A percentile compares a stretch with the other conserved stretches of the same genome.
These are phyloP conservation scores for Huso huso DNA, from an alignment of 2,797 vertebrate species.

Conservation along the genomic window DNA sequence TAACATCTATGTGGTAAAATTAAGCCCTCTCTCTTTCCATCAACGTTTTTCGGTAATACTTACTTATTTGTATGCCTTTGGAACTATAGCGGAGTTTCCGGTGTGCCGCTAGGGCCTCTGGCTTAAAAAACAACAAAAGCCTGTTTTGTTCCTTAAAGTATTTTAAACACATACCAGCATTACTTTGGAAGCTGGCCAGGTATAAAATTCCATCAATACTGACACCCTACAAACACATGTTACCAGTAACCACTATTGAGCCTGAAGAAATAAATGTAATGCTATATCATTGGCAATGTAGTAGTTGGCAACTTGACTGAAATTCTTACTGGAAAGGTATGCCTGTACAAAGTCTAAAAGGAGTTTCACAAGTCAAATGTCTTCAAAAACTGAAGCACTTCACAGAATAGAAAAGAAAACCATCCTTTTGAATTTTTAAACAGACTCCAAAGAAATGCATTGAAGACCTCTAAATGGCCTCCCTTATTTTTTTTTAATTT, in stretches of 20 bases:
- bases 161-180: constrained; percentile 53
- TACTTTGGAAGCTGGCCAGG: constrained; percentile 42
- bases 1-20: constrained; percentile 38
- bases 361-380: constrained; percentile 24
- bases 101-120: constrained; percentile 28
- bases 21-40: constrained; percentile 35
- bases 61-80: constrained; percentile 43
- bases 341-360: constrained; percentile 17
- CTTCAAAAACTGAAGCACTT: constrained; percentile 33
- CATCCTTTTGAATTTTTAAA: constrained; percentile 17
- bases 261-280: constrained; percentile 50
- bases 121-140: constrained; percentile 25
- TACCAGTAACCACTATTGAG: constrained; percentile 47
- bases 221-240: constrained; percentile 49
- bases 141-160: constrained; percentile 57
- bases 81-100: constrained; percentile 49
- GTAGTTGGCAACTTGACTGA: constrained; percentile 41
- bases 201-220: constrained; percentile 47
- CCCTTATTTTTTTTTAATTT: constrained; percentile 37
- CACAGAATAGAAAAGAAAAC: constrained; percentile 25
- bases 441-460: constrained; percentile 32
- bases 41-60: constrained; percentile 30
- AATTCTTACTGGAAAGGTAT: constrained; percentile 42
- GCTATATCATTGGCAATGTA: constrained; percentile 41
- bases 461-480: background rate